Percentiles rank a stretch among this genome's conserved stretches.
Conservation (phyloP, 2,888 invertebrate species). For the Dicyrtoma fusca region DNA sequence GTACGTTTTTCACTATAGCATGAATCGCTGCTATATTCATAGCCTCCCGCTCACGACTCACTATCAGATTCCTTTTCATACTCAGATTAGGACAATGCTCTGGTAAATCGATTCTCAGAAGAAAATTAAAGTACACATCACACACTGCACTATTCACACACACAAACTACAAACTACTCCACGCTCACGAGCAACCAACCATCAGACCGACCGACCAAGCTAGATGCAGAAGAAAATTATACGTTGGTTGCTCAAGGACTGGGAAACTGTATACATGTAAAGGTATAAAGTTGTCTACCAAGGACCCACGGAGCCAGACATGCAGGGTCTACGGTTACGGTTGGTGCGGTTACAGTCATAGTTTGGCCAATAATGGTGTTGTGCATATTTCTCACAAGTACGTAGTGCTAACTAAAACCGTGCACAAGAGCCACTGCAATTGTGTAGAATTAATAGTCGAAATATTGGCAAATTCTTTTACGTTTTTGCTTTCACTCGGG, state of each 20-base stretch:
- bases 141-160: constrained; percentile 5
- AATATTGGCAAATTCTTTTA: constrained; percentile 11
- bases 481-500: too few relatives aligned
- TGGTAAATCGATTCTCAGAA: constrained; percentile 41
- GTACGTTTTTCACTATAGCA: too few relatives aligned
- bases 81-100: constrained; percentile 39
- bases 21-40: neutral
- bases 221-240: neutral
- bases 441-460: neutral
- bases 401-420: too few relatives aligned
- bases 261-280: neutral
- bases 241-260: neutral
- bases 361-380: too few relatives aligned
- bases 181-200: neutral
- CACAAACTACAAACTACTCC: neutral
- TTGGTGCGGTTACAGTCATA: too few relatives aligned
- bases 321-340: too few relatives aligned
- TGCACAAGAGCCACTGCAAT: neutral
- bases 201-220: neutral
- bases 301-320: too few relatives aligned
- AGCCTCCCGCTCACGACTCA: constrained; percentile 42
- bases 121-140: constrained; percentile 41
- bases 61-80: constrained; percentile 47
- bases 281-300: too few relatives aligned
- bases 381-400: too few relatives aligned